These are phyloP conservation scores for Antheraea pernyi DNA, from an alignment of 1,140 invertebrate genomes.

Conservation along the genomic window DNA sequence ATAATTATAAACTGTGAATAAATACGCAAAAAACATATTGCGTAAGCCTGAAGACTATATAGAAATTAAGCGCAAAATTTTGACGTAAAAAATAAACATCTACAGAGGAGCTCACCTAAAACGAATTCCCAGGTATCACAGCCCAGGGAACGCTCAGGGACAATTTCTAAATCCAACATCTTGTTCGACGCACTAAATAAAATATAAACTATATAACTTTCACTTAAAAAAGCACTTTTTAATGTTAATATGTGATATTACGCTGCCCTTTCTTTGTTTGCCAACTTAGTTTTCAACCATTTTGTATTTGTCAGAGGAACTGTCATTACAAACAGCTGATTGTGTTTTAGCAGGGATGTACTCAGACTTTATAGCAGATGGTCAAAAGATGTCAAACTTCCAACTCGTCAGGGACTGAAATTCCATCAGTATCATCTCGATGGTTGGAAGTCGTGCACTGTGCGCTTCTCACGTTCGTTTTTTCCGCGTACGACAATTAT, in stretches of 20 bases:
- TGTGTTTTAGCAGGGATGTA: constrained; percentile 71
- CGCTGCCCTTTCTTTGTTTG: constrained; percentile 78
- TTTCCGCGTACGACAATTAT: too few species aligned
- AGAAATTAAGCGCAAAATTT: constrained; percentile 77
- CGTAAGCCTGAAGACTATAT: constrained; percentile 58
- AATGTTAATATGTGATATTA: constrained; percentile 63
- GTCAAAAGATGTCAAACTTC: neutral
- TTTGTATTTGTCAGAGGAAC: constrained; percentile 80
- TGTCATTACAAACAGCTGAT: constrained; percentile 81
- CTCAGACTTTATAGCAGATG: constrained; percentile 17
- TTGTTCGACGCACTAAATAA: constrained; percentile 62
- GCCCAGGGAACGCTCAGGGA: constrained; percentile 96
- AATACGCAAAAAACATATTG: constrained; percentile 47
- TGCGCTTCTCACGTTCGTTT: too few species aligned
- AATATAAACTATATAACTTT: constrained; percentile 72
- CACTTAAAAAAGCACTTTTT: constrained; percentile 67
- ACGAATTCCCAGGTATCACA: constrained; percentile 99
- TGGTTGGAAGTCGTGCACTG: too few species aligned
- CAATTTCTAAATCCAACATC: constrained; percentile 98
- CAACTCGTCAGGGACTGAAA: too few species aligned
- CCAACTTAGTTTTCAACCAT: constrained; percentile 80
- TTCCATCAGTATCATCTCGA: too few species aligned
- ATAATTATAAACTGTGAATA: neutral
- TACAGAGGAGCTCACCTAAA: constrained; percentile 86
- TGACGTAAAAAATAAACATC: constrained; percentile 74